Conservation (phyloP, 2,888 invertebrate species). For the Melitaea athalia region DNA sequence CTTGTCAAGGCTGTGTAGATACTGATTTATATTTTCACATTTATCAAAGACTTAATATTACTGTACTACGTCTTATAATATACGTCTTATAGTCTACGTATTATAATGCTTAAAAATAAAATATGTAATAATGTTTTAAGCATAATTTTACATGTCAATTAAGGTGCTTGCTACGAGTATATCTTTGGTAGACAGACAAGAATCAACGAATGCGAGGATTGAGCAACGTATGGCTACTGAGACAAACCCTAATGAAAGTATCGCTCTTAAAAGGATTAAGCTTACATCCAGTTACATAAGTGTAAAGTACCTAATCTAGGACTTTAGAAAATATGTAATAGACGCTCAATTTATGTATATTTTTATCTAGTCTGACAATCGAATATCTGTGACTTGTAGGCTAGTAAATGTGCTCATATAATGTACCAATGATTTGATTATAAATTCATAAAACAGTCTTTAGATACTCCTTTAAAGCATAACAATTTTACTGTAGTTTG, state of each 20-base stretch:
- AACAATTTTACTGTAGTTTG: too few species aligned
- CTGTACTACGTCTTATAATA: background rate
- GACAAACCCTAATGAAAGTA: constrained; percentile 16
- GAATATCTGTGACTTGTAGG: too few species aligned
- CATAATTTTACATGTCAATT: constrained; percentile 14
- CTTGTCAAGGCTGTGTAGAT: background rate
- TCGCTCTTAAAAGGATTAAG: constrained; percentile 27
- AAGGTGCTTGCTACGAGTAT: constrained; percentile 18
- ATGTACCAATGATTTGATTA: too few species aligned
- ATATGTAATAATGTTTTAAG: constrained; percentile 6
- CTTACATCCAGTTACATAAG: background rate
- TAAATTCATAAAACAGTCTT: too few species aligned
- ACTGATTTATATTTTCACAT: background rate
- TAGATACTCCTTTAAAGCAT: too few species aligned
- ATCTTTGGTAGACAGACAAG: constrained; percentile 15
- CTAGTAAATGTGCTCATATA: too few species aligned
- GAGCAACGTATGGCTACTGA: constrained; percentile 24
- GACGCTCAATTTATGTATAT: too few species aligned
- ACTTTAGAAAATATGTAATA: too few species aligned
- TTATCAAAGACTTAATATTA: background rate
- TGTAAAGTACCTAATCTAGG: background rate
- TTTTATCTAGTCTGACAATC: too few species aligned
- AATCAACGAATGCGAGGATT: constrained; percentile 26
- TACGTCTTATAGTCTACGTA: too few species aligned
- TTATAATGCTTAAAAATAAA: background rate